Evolutionary conservation across 2,797 vertebrate species (phyloP).

Genomic region (Naso thynnoides): DNA sequence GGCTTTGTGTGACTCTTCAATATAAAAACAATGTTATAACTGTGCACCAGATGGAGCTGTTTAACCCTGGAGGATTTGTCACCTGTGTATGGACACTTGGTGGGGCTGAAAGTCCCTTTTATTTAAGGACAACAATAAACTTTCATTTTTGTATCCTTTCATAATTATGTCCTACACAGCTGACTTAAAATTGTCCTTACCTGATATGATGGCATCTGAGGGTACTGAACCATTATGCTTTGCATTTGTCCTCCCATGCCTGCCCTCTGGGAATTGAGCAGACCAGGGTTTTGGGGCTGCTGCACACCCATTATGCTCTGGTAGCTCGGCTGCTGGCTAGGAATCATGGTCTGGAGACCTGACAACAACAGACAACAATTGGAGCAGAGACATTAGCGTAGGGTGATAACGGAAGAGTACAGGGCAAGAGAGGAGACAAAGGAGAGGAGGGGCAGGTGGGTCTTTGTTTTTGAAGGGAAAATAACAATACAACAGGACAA

Average conservation of each 20-base stretch:
- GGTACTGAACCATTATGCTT: conserved; percentile 98
- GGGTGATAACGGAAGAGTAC: neutral
- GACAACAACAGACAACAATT: conserved; percentile 29
- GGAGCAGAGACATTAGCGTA: neutral
- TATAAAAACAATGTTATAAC: neutral
- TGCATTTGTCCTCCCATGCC: conserved; percentile 93
- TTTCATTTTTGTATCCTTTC: neutral
- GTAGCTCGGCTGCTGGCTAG: conserved; percentile 94
- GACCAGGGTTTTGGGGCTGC: conserved; percentile 91
- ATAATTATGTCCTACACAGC: neutral
- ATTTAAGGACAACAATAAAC: neutral
- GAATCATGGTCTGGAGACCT: conserved; percentile 96
- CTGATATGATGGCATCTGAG: conserved; percentile 97
- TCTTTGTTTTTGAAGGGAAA: neutral
- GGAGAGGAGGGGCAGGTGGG: neutral
- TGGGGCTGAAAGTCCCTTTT: neutral
- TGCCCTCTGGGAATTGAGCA: conserved; percentile 91
- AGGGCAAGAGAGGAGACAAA: neutral
- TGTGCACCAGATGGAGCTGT: conserved; percentile 51
- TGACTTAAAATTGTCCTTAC: conserved; percentile 70
- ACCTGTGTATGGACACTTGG: neutral
- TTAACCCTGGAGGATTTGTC: conserved; percentile 2
- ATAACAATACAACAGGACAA: neutral
- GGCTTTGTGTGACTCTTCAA: neutral
- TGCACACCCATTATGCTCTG: conserved; percentile 96